Evolutionary conservation across 2,113 vertebrate genomes (phyloP).

Genomic region (Seriola dumerili): DNA sequence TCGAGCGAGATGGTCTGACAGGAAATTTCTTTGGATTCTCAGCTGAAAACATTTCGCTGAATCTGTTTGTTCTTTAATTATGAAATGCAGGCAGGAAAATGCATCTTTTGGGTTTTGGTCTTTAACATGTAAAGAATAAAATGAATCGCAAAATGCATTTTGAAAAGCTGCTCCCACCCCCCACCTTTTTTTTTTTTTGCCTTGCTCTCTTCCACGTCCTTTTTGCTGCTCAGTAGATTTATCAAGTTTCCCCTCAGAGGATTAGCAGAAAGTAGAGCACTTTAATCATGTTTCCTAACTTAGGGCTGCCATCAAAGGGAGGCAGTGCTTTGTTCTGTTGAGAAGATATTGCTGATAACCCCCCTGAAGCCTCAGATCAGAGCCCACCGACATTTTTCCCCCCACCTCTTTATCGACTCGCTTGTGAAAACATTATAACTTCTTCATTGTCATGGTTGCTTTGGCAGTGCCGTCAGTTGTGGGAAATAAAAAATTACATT

Average conservation of each 20-base stretch:
- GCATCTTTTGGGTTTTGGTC: not conserved
- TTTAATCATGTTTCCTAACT: constrained; percentile 83
- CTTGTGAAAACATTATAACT: constrained; percentile 29
- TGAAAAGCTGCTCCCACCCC: constrained; percentile 33
- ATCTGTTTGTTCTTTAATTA: constrained; percentile 33
- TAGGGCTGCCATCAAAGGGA: constrained; percentile 75
- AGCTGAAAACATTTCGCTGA: constrained; percentile 4
- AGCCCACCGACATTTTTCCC: constrained; percentile 47
- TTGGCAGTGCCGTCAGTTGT: not conserved
- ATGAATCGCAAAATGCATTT: constrained; percentile 47
- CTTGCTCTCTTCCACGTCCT: constrained; percentile 23
- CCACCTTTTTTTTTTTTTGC: not conserved
- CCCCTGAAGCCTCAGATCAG: constrained; percentile 65
- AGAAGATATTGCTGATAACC: constrained; percentile 65
- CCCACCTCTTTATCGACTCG: constrained; percentile 35
- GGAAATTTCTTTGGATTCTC: constrained; percentile 3
- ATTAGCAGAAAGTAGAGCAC: constrained; percentile 79
- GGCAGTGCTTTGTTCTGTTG: constrained; percentile 70
- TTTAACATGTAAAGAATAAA: constrained; percentile 41
- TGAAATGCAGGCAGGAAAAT: not conserved
- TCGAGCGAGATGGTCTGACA: not conserved
- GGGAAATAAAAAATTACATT: not conserved
- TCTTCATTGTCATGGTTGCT: not conserved
- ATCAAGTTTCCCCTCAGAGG: constrained; percentile 75
- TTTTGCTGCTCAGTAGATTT: constrained; percentile 70